Evolutionary conservation across 2,888 invertebrate genomes (phyloP).

Genomic region (Drosophila atripex): DNA sequence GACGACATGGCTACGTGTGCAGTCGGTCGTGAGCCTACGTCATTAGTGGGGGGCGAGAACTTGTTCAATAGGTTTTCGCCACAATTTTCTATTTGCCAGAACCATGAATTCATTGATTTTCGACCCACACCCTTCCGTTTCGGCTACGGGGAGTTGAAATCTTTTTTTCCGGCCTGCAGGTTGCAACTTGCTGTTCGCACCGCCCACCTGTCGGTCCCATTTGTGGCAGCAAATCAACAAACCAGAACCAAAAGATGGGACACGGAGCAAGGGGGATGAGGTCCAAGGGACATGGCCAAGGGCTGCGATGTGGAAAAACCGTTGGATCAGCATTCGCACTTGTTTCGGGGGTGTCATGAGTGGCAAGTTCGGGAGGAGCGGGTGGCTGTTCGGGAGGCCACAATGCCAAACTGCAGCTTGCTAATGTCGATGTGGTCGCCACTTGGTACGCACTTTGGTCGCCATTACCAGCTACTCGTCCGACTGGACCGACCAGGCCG

Average conservation of each 20-base stretch:
- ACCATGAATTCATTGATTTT: slow-evolving; percentile 49
- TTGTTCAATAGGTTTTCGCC: slow-evolving; percentile 18
- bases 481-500: neutral
- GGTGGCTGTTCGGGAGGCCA: slow-evolving; percentile 2
- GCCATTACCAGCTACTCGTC: slow-evolving; percentile 15
- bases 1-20: slow-evolving; percentile 5
- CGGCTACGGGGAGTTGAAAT: slow-evolving; percentile 10
- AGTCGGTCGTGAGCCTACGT: slow-evolving; percentile 13
- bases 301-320: slow-evolving; percentile 40
- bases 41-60: slow-evolving; percentile 18
- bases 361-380: neutral
- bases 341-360: slow-evolving; percentile 1
- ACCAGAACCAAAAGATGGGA: slow-evolving; percentile 11
- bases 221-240: slow-evolving; percentile 39
- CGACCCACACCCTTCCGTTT: neutral
- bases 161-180: slow-evolving; percentile 16
- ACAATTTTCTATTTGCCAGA: slow-evolving; percentile 32
- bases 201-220: slow-evolving; percentile 24
- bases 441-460: slow-evolving; percentile 36
- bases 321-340: slow-evolving; percentile 50
- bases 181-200: slow-evolving; percentile 13
- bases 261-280: neutral
- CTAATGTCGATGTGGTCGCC: slow-evolving; percentile 36
- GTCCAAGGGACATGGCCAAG: slow-evolving; percentile 3
- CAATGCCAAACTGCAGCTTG: slow-evolving; percentile 27